Percentiles rank a stretch among this genome's conserved stretches.
Evolutionary conservation across 2,113 vertebrate genomes (phyloP).

Genomic region (Cranoglanis bouderius): DNA sequence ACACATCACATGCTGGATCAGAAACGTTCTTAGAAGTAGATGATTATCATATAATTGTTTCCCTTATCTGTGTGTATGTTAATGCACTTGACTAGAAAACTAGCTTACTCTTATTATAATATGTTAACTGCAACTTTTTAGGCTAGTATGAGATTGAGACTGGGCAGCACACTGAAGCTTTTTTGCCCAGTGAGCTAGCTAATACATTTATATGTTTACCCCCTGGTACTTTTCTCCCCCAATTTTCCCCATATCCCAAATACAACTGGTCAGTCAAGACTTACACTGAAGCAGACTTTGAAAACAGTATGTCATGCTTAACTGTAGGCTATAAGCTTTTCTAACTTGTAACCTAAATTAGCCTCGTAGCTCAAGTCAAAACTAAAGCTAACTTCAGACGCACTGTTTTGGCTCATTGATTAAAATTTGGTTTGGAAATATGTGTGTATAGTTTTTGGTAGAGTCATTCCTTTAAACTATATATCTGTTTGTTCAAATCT

Average conservation of each 20-base stretch:
- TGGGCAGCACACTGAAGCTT: neutral
- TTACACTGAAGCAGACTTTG: too few relatives aligned
- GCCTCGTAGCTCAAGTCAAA: neutral
- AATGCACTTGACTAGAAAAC: neutral
- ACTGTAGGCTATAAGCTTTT: neutral
- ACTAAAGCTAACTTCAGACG: neutral
- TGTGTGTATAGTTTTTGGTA: neutral
- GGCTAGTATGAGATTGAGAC: neutral
- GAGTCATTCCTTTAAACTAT: neutral
- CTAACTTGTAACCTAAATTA: neutral
- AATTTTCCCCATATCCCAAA: neutral
- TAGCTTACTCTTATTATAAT: neutral
- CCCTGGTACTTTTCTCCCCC: neutral
- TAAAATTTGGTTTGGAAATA: neutral
- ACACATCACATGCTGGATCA: neutral
- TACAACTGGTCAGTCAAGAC: neutral
- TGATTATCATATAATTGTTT: neutral
- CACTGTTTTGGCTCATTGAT: neutral
- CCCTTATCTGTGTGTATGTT: too few relatives aligned
- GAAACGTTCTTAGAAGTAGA: neutral
- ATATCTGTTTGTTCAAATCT: neutral
- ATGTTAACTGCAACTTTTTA: neutral
- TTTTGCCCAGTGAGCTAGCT: neutral
- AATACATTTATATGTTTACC: neutral
- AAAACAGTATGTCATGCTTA: too few relatives aligned